phyloP scores from a whole-genome alignment of 2,113 vertebrate genomes.

The Phrynocephalus versicolor region DNA sequence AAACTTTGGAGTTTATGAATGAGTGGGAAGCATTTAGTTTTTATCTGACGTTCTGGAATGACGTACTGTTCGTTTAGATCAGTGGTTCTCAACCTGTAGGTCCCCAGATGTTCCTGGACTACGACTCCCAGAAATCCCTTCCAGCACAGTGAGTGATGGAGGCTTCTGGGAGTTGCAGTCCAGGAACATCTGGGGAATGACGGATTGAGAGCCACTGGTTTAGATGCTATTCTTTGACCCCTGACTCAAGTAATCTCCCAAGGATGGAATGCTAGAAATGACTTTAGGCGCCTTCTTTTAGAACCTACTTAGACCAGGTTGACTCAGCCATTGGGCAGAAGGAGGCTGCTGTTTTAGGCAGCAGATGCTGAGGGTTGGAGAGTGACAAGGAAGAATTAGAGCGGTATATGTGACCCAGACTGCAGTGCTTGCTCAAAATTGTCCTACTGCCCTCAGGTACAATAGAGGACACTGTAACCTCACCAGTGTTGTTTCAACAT shows the following conservation, averaged over 20 bases:
- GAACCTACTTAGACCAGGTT: background rate
- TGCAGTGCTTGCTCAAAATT: background rate
- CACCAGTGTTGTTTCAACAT: background rate
- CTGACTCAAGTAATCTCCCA: background rate
- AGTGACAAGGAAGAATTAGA: background rate
- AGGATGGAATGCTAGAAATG: background rate
- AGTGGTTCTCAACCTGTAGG: too few species aligned
- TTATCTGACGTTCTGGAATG: background rate
- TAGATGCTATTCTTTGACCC: background rate
- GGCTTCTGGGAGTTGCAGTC: too few species aligned
- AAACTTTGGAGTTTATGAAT: background rate
- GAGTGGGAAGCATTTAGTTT: background rate
- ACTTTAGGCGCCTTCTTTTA: background rate
- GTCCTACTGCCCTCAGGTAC: background rate
- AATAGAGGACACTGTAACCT: background rate
- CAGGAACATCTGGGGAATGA: too few species aligned
- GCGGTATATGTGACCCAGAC: background rate
- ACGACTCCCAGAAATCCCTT: too few species aligned
- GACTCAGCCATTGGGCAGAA: background rate
- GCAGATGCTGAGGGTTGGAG: background rate
- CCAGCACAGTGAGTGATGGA: too few species aligned
- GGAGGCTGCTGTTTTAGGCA: background rate
- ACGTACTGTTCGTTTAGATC: background rate
- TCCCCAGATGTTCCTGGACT: too few species aligned
- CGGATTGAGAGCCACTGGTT: too few species aligned